Base-by-base conservation (phyloP, 2,888 invertebrate genomes). In the Lochmaea capreae region DNA sequence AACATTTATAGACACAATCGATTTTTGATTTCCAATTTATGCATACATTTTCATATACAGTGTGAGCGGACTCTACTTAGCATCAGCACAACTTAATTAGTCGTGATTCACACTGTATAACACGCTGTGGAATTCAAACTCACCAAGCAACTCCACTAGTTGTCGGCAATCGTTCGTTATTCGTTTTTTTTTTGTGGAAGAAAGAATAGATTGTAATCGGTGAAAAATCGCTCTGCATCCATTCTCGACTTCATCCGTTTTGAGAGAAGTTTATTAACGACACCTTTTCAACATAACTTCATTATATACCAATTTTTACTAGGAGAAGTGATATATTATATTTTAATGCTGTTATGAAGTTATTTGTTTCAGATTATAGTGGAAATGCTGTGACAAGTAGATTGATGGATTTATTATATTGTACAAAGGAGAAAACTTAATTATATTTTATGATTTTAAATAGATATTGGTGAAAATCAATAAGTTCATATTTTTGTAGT, bases 171-270 rank as follows among this genome's bases (percentile, higher is more conserved):
- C 61, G 39, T 14, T 59, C 59, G 59, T 61, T 61, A 61, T 39
- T 61, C 33, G 33, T 9, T 39, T 61, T 61, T 61, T 57, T 61
- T 61, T 59, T 12, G 33, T n/a, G n/a, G 16, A 61, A 33, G 39
- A 33, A 61, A 14, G 61, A 39, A 61, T 61, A 61, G 61, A 61
- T 61, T 61, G 61, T 61, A 61, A 61, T 61, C 61, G 39, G 39
- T 39, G 61, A 61, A 61, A 61, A 61, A 61, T 61, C 18, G 10
- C 61, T 9, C n/a, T 14, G 61, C 61, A 61, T 61, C n/a, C n/a
- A 39, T 61, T 39, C 11, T 33, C 39, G 61, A 61, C 39, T 14
- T 39, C 39, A 16, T 61, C 61, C 33, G 61, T 39, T 61, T 33
- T 39, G 39, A 5, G 39, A 39, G 33, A 39, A 61, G 61, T 61